Evolutionary conservation across 2,113 vertebrate genomes (phyloP).

Genomic region (Apistogramma diplotaenia): DNA sequence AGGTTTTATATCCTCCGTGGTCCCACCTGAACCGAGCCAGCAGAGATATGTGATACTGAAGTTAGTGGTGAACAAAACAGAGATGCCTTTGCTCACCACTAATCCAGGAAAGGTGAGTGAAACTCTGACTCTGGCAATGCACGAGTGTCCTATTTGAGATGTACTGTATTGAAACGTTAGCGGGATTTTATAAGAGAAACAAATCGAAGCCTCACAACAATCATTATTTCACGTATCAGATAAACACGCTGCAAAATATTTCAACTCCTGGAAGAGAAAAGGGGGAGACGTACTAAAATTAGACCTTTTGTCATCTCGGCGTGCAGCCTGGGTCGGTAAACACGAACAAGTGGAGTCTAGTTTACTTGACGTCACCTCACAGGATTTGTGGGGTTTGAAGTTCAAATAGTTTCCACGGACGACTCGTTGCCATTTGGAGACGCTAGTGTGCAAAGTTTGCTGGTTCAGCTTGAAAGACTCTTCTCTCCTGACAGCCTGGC

Average conservation of each 20-base stretch:
- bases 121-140: not conserved
- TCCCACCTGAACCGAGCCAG: not conserved
- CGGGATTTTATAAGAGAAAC: not conserved
- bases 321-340: not conserved
- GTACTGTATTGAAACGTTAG: not conserved
- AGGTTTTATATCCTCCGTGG: not conserved
- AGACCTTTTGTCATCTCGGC: not conserved
- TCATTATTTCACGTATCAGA: not conserved
- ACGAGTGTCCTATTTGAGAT: not conserved
- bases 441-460: slow-evolving; percentile 35
- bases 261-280: not conserved
- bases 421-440: slow-evolving; percentile 41
- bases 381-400: slow-evolving; percentile 41
- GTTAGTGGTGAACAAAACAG: not conserved
- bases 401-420: not conserved
- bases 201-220: not conserved
- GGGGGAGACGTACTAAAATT: not conserved
- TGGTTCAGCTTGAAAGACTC: slow-evolving; percentile 36
- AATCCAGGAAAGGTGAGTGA: not conserved
- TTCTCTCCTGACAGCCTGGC: slow-evolving; percentile 19
- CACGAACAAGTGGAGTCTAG: not conserved
- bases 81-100: not conserved
- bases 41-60: not conserved
- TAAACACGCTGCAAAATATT: not conserved
- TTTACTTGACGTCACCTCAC: slow-evolving; percentile 9